These are phyloP conservation scores for Torymus tubicola DNA, from an alignment of 2,888 invertebrate genomes.

Conservation along the genomic window DNA sequence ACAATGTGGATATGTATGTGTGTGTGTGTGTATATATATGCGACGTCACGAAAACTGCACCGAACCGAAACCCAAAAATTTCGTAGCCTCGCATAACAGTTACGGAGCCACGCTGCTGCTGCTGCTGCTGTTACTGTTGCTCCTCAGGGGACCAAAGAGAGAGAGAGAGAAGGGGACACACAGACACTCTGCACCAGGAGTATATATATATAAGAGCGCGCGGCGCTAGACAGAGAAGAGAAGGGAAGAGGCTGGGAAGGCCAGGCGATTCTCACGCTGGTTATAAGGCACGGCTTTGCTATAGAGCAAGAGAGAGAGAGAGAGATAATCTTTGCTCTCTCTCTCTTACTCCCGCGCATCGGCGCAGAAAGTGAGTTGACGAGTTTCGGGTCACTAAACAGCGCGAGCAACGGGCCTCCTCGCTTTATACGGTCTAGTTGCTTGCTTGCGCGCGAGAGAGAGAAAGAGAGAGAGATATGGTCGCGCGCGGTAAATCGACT, in stretches of 20 bases:
- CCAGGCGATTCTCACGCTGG: slow-evolving; percentile 53
- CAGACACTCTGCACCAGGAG: no score
- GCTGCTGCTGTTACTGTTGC: neutral
- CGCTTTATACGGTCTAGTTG: slow-evolving; percentile 66
- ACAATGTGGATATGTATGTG: neutral
- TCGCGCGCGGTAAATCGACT: slow-evolving; percentile 22
- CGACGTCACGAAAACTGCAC: neutral
- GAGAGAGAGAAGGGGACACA: neutral
- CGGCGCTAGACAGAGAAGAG: slow-evolving; percentile 21
- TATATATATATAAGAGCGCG: neutral
- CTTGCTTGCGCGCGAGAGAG: slow-evolving; percentile 7
- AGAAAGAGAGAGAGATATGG: no score
- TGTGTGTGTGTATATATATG: neutral
- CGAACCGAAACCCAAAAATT: slow-evolving; percentile 2
- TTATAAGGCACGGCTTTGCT: slow-evolving; percentile 35
- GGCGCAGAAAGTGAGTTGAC: slow-evolving; percentile 64
- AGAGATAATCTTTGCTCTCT: slow-evolving; percentile 30
- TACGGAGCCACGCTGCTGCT: neutral
- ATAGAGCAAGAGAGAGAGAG: slow-evolving; percentile 9
- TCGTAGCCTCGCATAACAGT: neutral
- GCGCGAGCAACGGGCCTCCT: slow-evolving; percentile 49
- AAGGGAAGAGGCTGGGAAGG: slow-evolving; percentile 39
- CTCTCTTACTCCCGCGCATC: slow-evolving; percentile 44
- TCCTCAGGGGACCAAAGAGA: neutral
- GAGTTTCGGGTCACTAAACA: slow-evolving; percentile 65